phyloP scores from a whole-genome alignment of 2,888 invertebrate species.

The Lasioglossum figueresi region DNA sequence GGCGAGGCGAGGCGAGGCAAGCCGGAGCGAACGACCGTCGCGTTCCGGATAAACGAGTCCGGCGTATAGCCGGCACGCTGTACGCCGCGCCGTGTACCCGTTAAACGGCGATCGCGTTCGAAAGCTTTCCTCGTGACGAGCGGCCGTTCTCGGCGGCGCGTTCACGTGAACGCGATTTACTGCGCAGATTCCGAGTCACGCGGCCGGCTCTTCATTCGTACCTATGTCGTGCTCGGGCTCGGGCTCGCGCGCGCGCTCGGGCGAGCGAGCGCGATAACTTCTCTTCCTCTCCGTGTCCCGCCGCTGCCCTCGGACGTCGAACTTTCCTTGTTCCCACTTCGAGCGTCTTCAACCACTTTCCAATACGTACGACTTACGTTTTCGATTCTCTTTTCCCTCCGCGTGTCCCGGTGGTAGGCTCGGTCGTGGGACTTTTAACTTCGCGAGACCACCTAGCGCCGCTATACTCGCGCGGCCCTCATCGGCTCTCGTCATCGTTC shows the following conservation, averaged over 20 bases:
- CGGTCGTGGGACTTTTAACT: background rate
- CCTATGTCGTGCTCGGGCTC: slow-evolving; percentile 52
- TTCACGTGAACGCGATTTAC: slow-evolving; percentile 67
- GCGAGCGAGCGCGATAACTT: slow-evolving; percentile 42
- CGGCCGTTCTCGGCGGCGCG: slow-evolving; percentile 39
- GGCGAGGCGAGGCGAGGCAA: background rate
- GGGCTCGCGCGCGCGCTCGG: background rate
- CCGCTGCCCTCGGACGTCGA: slow-evolving; percentile 52
- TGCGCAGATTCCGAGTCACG: slow-evolving; percentile 74
- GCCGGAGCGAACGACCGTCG: background rate
- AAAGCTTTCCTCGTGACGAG: slow-evolving; percentile 45
- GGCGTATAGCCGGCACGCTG: background rate
- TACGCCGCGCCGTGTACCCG: slow-evolving; percentile 6
- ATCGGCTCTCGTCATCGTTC: background rate
- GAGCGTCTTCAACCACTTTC: slow-evolving; percentile 45
- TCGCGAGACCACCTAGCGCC: background rate
- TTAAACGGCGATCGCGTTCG: slow-evolving; percentile 33
- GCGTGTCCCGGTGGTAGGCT: background rate
- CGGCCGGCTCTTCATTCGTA: slow-evolving; percentile 63
- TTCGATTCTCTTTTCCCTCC: slow-evolving; percentile 9
- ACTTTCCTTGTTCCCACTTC: slow-evolving; percentile 57
- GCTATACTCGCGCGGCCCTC: background rate
- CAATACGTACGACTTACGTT: slow-evolving; percentile 46
- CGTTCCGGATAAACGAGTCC: background rate
- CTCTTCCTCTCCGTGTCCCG: slow-evolving; percentile 24